Conservation (phyloP, 2,113 vertebrate species). For the Larimichthys crocea region DNA sequence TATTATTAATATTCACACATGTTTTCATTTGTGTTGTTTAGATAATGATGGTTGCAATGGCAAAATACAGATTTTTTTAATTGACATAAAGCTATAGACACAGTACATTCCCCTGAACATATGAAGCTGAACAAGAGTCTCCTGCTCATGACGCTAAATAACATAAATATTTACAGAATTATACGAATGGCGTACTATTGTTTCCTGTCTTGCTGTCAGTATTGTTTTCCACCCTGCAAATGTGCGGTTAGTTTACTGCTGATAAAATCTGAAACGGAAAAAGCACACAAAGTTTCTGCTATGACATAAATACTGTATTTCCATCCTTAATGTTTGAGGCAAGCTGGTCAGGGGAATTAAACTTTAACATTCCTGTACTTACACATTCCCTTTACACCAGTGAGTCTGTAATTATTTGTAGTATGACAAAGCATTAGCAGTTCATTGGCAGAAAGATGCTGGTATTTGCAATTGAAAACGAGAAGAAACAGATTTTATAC, state of each 20-base stretch:
- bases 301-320: neutral
- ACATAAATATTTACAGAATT: neutral
- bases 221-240: neutral
- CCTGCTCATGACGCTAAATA: neutral
- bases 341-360: neutral
- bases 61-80: no score
- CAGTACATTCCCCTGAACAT: neutral
- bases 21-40: neutral
- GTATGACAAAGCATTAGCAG: slow-evolving; percentile 34
- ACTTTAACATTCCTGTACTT: slow-evolving; percentile 17
- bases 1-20: neutral
- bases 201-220: neutral
- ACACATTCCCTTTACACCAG: slow-evolving; percentile 20
- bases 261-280: neutral
- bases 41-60: neutral
- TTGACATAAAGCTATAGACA: neutral
- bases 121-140: neutral
- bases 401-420: slow-evolving; percentile 44
- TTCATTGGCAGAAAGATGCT: slow-evolving; percentile 44
- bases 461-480: slow-evolving; percentile 68
- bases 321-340: neutral
- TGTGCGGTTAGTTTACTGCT: neutral
- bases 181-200: neutral
- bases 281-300: neutral
- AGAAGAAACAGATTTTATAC: slow-evolving; percentile 79